Evolutionary conservation across 2,113 vertebrate genomes (phyloP).

Genomic region (Tetrax tetrax): DNA sequence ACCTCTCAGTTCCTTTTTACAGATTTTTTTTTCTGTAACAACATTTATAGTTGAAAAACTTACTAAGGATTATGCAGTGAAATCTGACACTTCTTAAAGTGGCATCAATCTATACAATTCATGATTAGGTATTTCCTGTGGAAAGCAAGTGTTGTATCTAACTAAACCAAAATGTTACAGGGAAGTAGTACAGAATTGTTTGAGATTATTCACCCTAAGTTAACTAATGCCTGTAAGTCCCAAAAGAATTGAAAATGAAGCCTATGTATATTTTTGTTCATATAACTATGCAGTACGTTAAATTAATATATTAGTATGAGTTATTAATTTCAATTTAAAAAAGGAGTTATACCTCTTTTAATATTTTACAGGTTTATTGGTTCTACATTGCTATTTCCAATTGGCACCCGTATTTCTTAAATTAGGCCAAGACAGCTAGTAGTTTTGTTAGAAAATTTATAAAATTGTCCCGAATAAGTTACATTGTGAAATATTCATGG

Average conservation of each 20-base stretch:
- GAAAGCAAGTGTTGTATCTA: background rate
- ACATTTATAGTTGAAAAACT: background rate
- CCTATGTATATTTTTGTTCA: background rate
- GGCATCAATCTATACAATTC: background rate
- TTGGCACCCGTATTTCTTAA: background rate
- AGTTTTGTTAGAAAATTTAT: background rate
- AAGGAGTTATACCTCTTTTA: background rate
- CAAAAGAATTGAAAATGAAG: background rate
- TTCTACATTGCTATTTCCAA: background rate
- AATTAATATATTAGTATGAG: background rate
- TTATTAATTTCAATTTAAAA: background rate
- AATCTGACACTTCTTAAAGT: background rate
- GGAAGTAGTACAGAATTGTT: background rate
- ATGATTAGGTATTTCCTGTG: background rate
- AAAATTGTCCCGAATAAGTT: background rate
- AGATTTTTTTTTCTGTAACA: background rate
- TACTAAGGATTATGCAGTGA: background rate
- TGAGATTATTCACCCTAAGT: background rate
- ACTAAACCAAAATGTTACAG: background rate
- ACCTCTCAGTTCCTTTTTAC: background rate
- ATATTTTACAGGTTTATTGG: background rate
- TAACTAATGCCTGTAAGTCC: background rate
- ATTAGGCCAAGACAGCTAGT: background rate
- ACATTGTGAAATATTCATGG: fast-evolving
- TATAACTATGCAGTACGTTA: background rate